Evolutionary conservation across 2,113 vertebrate genomes (phyloP), one percentile per base, ranked within the genome.

Genomic region (rabbit (Oryctolagus cuniculus)): DNA sequence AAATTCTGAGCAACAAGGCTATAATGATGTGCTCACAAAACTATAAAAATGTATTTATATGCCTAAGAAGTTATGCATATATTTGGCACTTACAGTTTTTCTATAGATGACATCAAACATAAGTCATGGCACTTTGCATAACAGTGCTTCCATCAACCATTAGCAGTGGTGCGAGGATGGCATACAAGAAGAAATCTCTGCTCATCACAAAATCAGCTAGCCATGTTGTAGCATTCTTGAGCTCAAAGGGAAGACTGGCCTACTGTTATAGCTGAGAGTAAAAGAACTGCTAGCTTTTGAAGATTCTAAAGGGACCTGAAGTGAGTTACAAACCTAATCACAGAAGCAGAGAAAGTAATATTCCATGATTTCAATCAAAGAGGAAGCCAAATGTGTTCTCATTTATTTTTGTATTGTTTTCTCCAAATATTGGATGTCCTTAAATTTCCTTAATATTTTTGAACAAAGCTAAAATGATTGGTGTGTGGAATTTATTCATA

Each of bases 371-470:
- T n/a, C 9, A 44, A 21, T 27, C 22, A 81, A 96, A 31, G 15
- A 55, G 25, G 44, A 84, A 66, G 38, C 12, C 49, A 90, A 66
- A 85, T 1, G 13, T 24, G 24, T 6, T 22, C 12, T 77, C n/a
- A 6, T 69, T 84, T 72, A 75, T 63, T 83, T 96, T 95, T 29
- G 51, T 58, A 77, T 0, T 5, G 15, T 29, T 91, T 73, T 93
- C 36, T 72, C 5, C n/a, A 49, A 44, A 89, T 11, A 73, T 17
- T 77, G 5, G 5, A 21, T 79, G 9, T 63, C 64, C 11, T 91
- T 70, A 38, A 73, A 51, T 93, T 89, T 13, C 31, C 58, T 83
- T 87, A 80, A 83, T 80, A 69, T 49, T 91, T n/a, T 22, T 72
- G 13, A 36, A 51, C 6, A 44, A 79, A 51, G 38, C 6, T 87